A percentile compares a stretch with the other conserved stretches of the same genome.
These are phyloP conservation scores for Tadarida brasiliensis DNA, from an alignment of 2,797 vertebrate species.

Conservation along the genomic window DNA sequence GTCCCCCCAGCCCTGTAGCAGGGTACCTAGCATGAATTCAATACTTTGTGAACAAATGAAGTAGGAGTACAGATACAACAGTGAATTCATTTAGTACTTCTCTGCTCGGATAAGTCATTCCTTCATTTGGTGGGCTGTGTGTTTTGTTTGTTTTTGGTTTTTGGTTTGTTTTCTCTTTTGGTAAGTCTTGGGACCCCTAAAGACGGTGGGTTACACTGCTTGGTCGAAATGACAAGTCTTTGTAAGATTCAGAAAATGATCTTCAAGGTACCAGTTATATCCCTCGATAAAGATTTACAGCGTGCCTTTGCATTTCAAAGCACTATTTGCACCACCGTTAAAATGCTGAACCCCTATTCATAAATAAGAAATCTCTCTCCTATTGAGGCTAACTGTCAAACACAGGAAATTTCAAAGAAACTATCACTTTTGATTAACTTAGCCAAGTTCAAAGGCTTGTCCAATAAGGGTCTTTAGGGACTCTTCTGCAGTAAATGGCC, in stretches of 20 bases:
- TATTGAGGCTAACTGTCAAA: conserved; percentile 7
- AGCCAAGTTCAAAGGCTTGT: neutral
- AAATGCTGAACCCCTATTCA: neutral
- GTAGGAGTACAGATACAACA: neutral
- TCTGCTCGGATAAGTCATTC: neutral
- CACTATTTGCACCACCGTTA: neutral
- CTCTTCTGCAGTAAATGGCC: neutral
- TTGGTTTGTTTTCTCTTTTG: neutral
- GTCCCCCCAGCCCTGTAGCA: neutral
- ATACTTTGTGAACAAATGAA: neutral
- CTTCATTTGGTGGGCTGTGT: neutral
- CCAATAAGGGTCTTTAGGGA: neutral
- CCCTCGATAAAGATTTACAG: neutral
- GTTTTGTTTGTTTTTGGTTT: neutral
- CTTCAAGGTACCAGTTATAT: neutral
- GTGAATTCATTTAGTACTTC: neutral
- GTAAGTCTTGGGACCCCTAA: neutral
- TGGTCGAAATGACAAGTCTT: neutral
- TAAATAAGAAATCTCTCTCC: neutral
- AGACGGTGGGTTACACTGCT: neutral
- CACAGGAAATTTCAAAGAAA: conserved; percentile 49
- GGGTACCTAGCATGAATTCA: neutral
- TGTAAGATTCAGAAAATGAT: neutral
- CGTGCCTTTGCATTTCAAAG: neutral
- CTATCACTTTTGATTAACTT: neutral